Percentiles rank a stretch among this genome's conserved stretches.
These are phyloP conservation scores for Luperina testacea DNA, from an alignment of 2,888 invertebrate species.

Conservation along the genomic window DNA sequence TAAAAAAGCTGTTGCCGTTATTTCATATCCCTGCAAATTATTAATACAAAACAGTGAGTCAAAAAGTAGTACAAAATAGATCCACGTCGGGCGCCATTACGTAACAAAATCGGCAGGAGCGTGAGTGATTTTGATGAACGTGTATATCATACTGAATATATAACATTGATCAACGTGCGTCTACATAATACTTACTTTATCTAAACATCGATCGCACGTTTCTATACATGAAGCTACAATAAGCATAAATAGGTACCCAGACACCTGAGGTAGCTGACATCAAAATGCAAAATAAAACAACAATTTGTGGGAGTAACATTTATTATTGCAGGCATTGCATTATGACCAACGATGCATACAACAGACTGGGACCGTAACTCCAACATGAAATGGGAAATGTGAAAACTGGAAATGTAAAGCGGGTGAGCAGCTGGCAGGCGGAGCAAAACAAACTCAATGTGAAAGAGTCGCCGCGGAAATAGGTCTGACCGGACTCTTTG, in stretches of 20 bases:
- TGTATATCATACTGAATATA: conserved; percentile 45
- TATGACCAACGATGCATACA: conserved; percentile 76
- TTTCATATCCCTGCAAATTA: conserved; percentile 13
- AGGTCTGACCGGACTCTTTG: conserved; percentile 75
- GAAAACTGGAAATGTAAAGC: conserved; percentile 80
- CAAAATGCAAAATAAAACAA: conserved; percentile 87
- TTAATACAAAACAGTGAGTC: background rate
- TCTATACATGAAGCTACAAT: conserved; percentile 69
- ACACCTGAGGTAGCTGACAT: conserved; percentile 65
- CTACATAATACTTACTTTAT: conserved; percentile 62
- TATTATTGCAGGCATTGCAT: conserved; percentile 82
- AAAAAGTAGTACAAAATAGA: conserved; percentile 33
- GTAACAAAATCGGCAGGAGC: conserved; percentile 58
- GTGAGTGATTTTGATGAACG: conserved; percentile 56
- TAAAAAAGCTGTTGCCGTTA: background rate
- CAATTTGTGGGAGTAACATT: conserved; percentile 83
- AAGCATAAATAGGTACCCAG: conserved; percentile 66
- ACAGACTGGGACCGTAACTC: conserved; percentile 69
- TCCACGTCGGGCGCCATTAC: conserved; percentile 67
- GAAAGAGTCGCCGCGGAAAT: conserved; percentile 73
- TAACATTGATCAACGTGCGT: conserved; percentile 56
- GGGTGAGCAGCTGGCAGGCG: conserved; percentile 76
- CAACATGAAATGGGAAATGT: conserved; percentile 75
- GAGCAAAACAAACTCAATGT: conserved; percentile 77
- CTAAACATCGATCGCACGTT: conserved; percentile 66